Evolutionary conservation across 2,888 invertebrate genomes (phyloP).

Genomic region (Helobdella robusta): DNA sequence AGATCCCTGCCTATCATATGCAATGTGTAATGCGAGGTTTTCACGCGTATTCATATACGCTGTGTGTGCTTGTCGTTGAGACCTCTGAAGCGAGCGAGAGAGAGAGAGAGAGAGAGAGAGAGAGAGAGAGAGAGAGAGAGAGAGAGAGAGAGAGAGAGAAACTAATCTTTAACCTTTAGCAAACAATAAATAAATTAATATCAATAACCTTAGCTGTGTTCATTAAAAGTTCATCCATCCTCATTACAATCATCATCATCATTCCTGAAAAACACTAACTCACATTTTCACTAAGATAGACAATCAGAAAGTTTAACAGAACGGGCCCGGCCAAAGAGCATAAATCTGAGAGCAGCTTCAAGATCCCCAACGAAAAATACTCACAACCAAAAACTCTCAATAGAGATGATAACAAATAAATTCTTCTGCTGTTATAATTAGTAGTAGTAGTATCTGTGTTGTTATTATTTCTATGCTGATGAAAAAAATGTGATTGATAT

Average conservation of each 20-base stretch:
- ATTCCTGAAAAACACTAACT: neutral
- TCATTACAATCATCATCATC: too few relatives aligned
- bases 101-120: too few relatives aligned
- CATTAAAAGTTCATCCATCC: too few relatives aligned
- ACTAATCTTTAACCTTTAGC: too few relatives aligned
- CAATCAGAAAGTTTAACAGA: constrained; percentile 69
- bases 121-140: too few relatives aligned
- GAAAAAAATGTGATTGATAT: neutral
- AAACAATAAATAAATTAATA: neutral
- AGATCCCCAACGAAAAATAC: constrained; percentile 43
- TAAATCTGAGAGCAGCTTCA: constrained; percentile 69
- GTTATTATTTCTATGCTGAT: neutral
- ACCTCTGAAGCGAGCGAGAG: too few relatives aligned
- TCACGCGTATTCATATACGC: too few relatives aligned
- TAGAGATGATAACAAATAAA: constrained; percentile 37
- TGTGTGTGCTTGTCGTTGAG: too few relatives aligned
- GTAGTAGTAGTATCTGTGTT: neutral
- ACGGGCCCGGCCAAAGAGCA: constrained; percentile 80
- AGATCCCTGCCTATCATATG: too few relatives aligned
- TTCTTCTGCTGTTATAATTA: neutral
- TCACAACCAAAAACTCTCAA: constrained; percentile 44
- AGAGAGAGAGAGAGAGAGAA: too few relatives aligned
- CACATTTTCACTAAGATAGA: constrained; percentile 55
- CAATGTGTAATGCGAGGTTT: too few relatives aligned
- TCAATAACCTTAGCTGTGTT: too few relatives aligned